Percentiles rank a stretch among this genome's conserved stretches.
phyloP scores from a whole-genome alignment of 2,888 invertebrate species.

The Noctua janthe region DNA sequence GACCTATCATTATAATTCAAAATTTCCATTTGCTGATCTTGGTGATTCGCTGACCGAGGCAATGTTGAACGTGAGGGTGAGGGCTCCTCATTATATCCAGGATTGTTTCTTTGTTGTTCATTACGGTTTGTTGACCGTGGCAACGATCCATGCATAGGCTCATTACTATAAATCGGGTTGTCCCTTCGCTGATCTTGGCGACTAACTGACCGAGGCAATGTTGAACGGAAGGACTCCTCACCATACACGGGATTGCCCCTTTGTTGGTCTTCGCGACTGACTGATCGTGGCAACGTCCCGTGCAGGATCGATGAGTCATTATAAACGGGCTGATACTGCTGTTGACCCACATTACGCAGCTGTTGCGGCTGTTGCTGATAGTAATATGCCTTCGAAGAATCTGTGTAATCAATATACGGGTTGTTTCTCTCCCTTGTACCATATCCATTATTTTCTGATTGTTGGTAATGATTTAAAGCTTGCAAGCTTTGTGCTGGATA shows the following conservation, averaged over 20 bases:
- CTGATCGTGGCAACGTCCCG: constrained; percentile 79
- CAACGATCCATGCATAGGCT: constrained; percentile 73
- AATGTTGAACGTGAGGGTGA: constrained; percentile 78
- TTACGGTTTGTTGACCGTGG: constrained; percentile 76
- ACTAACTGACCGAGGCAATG: constrained; percentile 77
- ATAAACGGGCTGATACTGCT: constrained; percentile 79
- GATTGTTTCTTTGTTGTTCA: constrained; percentile 65
- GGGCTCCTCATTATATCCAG: constrained; percentile 60
- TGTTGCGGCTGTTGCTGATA: constrained; percentile 65
- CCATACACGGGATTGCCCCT: constrained; percentile 55
- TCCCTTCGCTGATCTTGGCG: constrained; percentile 57
- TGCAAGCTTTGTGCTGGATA: constrained; percentile 87
- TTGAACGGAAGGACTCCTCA: constrained; percentile 74
- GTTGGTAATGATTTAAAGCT: constrained; percentile 81
- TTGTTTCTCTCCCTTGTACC: constrained; percentile 72
- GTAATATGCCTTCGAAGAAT: constrained; percentile 72
- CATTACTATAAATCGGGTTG: constrained; percentile 65
- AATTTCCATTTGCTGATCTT: constrained; percentile 58
- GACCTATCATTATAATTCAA: constrained; percentile 63
- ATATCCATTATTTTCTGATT: constrained; percentile 72
- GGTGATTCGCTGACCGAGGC: constrained; percentile 74
- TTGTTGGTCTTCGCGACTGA: constrained; percentile 70
- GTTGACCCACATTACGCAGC: constrained; percentile 63
- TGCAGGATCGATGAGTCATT: constrained; percentile 74
- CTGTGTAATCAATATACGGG: constrained; percentile 80